Conservation (phyloP, 2,888 invertebrate genomes). For the Terebella lapidaria region DNA sequence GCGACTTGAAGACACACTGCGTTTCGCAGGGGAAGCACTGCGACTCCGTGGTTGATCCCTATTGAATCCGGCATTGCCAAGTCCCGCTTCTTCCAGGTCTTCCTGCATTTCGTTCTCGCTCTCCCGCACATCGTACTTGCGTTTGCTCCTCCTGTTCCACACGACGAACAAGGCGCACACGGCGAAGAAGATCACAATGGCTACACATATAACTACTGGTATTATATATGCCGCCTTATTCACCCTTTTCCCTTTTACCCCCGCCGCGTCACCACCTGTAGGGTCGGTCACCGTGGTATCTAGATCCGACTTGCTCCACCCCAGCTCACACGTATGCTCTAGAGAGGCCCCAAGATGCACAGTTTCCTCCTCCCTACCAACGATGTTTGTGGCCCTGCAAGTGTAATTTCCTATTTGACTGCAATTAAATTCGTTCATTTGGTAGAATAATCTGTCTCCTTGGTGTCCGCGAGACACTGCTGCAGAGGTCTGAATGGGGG, state of each 20-base stretch:
- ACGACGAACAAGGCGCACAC: neutral
- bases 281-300: too few relatives aligned
- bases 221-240: neutral
- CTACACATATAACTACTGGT: neutral
- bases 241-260: neutral
- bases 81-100: too few relatives aligned
- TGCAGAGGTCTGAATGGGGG: neutral
- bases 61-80: too few relatives aligned
- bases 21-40: too few relatives aligned
- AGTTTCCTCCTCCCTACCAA: neutral
- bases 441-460: neutral
- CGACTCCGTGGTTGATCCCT: too few relatives aligned
- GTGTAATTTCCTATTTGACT: slow-evolving; percentile 14
- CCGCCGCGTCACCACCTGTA: too few relatives aligned
- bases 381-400: slow-evolving; percentile 15
- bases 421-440: neutral
- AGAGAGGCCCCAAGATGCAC: too few relatives aligned
- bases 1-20: too few relatives aligned
- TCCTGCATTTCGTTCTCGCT: too few relatives aligned
- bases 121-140: neutral
- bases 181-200: neutral
- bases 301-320: too few relatives aligned
- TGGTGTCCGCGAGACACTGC: neutral
- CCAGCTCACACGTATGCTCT: too few relatives aligned
- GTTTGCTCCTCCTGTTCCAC: neutral